phyloP scores from a whole-genome alignment of 2,113 vertebrate species.

The Progne subis region DNA sequence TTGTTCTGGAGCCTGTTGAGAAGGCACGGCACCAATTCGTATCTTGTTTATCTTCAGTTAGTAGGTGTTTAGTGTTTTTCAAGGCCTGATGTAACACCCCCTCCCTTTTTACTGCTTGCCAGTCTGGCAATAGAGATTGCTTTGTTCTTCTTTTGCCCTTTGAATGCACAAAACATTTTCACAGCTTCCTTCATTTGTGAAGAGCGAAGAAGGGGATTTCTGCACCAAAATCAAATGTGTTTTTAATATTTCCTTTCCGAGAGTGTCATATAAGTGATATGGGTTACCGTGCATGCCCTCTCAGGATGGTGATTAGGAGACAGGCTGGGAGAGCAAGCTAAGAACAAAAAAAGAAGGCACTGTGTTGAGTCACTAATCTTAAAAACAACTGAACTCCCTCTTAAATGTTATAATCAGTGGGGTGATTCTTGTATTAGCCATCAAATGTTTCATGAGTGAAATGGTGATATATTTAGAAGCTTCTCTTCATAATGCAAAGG shows the following conservation, averaged over 20 bases:
- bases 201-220: background rate
- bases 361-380: conserved; percentile 9
- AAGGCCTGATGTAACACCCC: conserved; percentile 32
- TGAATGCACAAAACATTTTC: conserved; percentile 52
- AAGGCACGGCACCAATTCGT: background rate
- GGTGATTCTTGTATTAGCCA: conserved; percentile 17
- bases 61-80: conserved; percentile 53
- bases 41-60: conserved; percentile 10
- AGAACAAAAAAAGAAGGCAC: background rate
- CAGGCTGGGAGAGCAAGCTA: background rate
- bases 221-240: background rate
- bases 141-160: conserved; percentile 29
- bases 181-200: background rate
- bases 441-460: conserved; percentile 11
- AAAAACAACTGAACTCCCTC: background rate
- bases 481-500: background rate
- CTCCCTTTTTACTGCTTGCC: conserved; percentile 26
- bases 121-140: conserved; percentile 38
- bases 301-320: background rate
- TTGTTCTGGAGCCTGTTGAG: background rate
- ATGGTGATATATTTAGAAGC: conserved; percentile 25
- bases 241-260: background rate
- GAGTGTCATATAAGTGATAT: background rate
- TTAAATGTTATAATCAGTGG: background rate
- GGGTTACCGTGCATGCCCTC: background rate